Evolutionary conservation across 2,888 invertebrate species (phyloP), one percentile per base, ranked within the genome.

Genomic region (Lasius platythorax): DNA sequence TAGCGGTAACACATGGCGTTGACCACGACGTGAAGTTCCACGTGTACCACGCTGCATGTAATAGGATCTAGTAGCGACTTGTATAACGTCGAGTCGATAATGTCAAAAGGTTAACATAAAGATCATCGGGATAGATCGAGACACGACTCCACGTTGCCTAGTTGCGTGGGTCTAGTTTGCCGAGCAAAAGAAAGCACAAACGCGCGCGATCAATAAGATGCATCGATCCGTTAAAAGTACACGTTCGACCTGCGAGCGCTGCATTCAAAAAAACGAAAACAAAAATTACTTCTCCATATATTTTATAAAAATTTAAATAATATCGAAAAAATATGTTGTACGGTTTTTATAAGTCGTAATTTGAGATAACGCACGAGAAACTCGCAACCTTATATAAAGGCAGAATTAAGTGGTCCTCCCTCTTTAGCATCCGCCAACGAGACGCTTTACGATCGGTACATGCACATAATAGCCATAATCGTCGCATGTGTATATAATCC

Each of bases 381-480:
- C n/a, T 18, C 30, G 68, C 37, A 40, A 40, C 3, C 46, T 12
- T 18, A 5, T 37, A 37, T 37, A 12, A 46, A 43, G 46, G 72
- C 72, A 56, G 46, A 81, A 81, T 81, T 73, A 61, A 73, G 74
- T 61, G 74, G 74, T 73, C 73, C 74, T 46, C 46, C 50, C 9
- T 43, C 73, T 37, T 81, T 23, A 23, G 46, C 46, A 18, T 23
- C 18, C 72, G 73, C 30, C 46, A 79, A 79, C 79, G 79, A 81
- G 74, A 73, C 79, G 79, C 37, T 90, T 92, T 90, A 88, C 88
- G 90, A 87, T 85, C 90, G 89, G 90, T 90, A 89, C 91, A 91
- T 90, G 89, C 90, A 85, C 89, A 89, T 92, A 93, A 94, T 93
- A 90, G 92, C 93, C 92, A 91, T 93, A 93, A 93, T 94, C 93